Evolutionary conservation across 2,113 vertebrate genomes (phyloP), one percentile per base, ranked within the genome.

Genomic region (Lutjanus erythropterus): DNA sequence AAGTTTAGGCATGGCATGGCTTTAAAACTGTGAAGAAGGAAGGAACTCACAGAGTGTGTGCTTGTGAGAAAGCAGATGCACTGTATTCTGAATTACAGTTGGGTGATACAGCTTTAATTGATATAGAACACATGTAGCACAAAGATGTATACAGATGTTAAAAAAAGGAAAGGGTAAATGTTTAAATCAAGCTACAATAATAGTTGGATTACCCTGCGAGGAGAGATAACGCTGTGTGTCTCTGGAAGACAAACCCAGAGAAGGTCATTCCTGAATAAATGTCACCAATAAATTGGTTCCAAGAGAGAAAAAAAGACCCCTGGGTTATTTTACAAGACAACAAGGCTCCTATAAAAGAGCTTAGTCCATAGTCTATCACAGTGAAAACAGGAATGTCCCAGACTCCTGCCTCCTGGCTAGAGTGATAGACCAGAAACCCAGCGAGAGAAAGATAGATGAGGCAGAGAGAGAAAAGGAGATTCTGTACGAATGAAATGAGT

Each of bases 221-320:
- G 50, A 71, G 68, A 80, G 88, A 92, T 92, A 90, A 88, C 37
- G 18, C 55, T 19, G 25, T 47, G 39, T 72, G 80, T 84, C 86
- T 89, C 80, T 81, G 71, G 77, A 87, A 91, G 84, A 88, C 81
- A 82, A 91, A 90, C 78, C 41, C 29, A 60, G 83, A 89, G 88
- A 94, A 94, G 94, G 94, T 94, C 93, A 93, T 75, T 85, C 80
- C 81, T 86, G 88, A 89, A 91, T 93, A 94, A 94, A 94, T 92
- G 93, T 88, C 91, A 88, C 73, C 50, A 85, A 89, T 89, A 94
- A 92, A 95, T 91, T 92, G 84, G 84, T 58, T 91, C 80, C 70
- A 59, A n/a, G 72, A 74, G 84, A 76, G 60, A 56, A 70, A 9
- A 18, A 84, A 85, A 33, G 18, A 59, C 46, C 65, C 71, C 52